phyloP scores from a whole-genome alignment of 2,113 vertebrate genomes.

The Plestiodon gilberti region DNA sequence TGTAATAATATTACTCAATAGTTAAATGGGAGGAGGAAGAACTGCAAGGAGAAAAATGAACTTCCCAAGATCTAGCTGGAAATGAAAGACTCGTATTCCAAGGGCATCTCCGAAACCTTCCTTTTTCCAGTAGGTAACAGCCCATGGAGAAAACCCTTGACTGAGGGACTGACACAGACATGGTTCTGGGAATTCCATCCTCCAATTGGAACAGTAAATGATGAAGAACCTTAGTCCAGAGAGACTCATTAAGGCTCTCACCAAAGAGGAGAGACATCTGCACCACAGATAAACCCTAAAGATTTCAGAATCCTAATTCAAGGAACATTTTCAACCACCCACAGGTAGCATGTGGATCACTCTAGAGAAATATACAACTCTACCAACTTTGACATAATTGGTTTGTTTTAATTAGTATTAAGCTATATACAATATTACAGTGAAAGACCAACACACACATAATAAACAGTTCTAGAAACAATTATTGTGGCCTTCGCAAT shows the following conservation, averaged over 20 bases:
- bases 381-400: slow-evolving; percentile 36
- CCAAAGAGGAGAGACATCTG: slow-evolving; percentile 52
- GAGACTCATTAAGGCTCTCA: slow-evolving; percentile 60
- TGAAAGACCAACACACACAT: slow-evolving; percentile 16
- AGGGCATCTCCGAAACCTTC: neutral
- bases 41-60: neutral
- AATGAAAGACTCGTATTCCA: slow-evolving; percentile 11
- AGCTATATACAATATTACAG: slow-evolving; percentile 1
- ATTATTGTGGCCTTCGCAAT: slow-evolving; percentile 2
- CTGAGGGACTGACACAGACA: slow-evolving; percentile 3
- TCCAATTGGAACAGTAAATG: slow-evolving; percentile 43
- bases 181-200: slow-evolving; percentile 27
- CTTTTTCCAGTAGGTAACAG: slow-evolving; percentile 22
- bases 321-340: slow-evolving; percentile 43
- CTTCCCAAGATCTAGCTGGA: slow-evolving; percentile 18
- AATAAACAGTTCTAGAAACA: neutral
- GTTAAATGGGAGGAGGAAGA: slow-evolving; percentile 10
- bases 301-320: slow-evolving; percentile 38
- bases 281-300: slow-evolving; percentile 51
- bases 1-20: neutral
- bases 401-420: slow-evolving; percentile 33
- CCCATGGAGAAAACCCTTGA: slow-evolving; percentile 2
- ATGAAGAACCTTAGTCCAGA: slow-evolving; percentile 47
- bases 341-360: slow-evolving; percentile 27
- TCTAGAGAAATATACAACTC: slow-evolving; percentile 12